Evolutionary conservation across 1,140 invertebrate species (phyloP).

Genomic region (Colletes gigas): DNA sequence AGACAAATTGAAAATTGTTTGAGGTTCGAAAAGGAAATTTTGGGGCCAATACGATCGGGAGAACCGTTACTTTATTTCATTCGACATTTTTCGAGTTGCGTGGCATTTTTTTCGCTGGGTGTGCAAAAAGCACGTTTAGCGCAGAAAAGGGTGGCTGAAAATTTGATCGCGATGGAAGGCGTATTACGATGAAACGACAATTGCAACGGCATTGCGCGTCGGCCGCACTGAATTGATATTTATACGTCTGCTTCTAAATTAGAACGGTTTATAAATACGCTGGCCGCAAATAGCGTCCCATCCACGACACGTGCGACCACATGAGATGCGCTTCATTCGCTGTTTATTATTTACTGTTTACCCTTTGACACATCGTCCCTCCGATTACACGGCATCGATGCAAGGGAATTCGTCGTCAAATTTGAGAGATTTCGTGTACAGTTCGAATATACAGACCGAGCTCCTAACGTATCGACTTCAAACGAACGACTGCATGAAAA

Average conservation of each 20-base stretch:
- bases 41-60: too few relatives aligned
- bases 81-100: too few relatives aligned
- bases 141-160: background rate
- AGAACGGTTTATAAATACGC: slow-evolving; percentile 43
- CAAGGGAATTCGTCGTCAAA: background rate
- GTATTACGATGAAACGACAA: slow-evolving; percentile 4
- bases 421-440: slow-evolving; percentile 18
- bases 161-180: background rate
- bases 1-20: too few relatives aligned
- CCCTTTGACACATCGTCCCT: slow-evolving; percentile 5
- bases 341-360: slow-evolving; percentile 48
- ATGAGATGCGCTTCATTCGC: slow-evolving; percentile 27
- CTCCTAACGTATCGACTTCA: too few relatives aligned
- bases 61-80: too few relatives aligned
- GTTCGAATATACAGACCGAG: too few relatives aligned
- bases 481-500: too few relatives aligned
- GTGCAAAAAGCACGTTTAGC: too few relatives aligned
- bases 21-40: too few relatives aligned
- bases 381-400: background rate
- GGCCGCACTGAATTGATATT: slow-evolving; percentile 56
- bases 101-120: too few relatives aligned
- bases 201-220: slow-evolving; percentile 20
- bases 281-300: slow-evolving; percentile 41
- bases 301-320: slow-evolving; percentile 34
- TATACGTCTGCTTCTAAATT: slow-evolving; percentile 41